Evolutionary conservation across 1,140 invertebrate genomes (phyloP).

Genomic region (Helicorthomorpha holstii): DNA sequence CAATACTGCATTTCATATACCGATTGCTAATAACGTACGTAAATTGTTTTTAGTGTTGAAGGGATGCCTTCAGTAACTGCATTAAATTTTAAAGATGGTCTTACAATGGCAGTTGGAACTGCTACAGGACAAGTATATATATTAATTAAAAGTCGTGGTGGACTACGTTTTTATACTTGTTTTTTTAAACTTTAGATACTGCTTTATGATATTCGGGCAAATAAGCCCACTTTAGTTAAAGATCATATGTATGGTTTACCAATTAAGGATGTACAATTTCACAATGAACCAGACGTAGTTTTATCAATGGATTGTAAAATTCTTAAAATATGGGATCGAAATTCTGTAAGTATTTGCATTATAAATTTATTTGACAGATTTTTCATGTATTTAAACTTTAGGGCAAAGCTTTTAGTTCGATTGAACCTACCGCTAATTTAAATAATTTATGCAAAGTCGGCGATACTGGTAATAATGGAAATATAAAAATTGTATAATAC

Average conservation of each 20-base stretch:
- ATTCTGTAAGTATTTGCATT: constrained; percentile 43
- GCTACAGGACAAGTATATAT: constrained; percentile 57
- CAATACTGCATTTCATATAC: constrained; percentile 10
- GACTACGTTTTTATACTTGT: neutral
- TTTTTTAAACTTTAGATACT: constrained; percentile 36
- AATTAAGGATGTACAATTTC: constrained; percentile 78
- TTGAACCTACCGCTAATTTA: constrained; percentile 60
- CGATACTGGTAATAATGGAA: constrained; percentile 39
- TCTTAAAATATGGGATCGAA: constrained; percentile 87
- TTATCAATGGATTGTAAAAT: constrained; percentile 82
- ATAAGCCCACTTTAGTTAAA: constrained; percentile 72
- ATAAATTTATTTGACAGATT: neutral
- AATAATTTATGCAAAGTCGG: constrained; percentile 84
- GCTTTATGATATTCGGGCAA: constrained; percentile 84
- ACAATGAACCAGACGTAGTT: constrained; percentile 52
- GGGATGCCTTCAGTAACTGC: constrained; percentile 59
- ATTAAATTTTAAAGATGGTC: constrained; percentile 57
- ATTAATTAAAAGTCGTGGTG: neutral
- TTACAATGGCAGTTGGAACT: constrained; percentile 81
- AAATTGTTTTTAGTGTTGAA: constrained; percentile 31
- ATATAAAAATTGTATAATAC: neutral
- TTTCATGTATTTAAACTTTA: constrained; percentile 23
- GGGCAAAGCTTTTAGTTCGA: constrained; percentile 83
- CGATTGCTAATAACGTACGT: neutral
- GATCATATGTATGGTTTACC: constrained; percentile 89